Evolutionary conservation across 2,113 vertebrate species (phyloP).

Genomic region (Baryphthengus martii): DNA sequence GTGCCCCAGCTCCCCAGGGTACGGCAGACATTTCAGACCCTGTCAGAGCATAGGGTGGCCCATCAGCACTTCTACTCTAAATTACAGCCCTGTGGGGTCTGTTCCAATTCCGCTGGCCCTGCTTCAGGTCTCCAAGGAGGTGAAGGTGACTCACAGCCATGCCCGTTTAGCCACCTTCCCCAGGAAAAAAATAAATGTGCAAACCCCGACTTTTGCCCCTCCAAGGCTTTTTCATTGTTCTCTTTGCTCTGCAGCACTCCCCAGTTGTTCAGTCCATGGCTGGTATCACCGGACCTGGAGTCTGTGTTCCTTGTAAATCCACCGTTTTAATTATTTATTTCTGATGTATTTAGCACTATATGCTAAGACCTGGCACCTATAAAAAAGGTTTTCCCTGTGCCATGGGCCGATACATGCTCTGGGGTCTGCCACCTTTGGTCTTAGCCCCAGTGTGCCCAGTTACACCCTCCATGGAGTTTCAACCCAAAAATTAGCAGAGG

Average conservation of each 20-base stretch:
- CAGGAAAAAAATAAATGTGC: neutral
- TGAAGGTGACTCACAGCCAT: neutral
- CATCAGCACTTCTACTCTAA: neutral
- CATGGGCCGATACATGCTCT: rapidly evolving
- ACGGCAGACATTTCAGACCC: neutral
- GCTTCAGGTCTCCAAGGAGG: neutral
- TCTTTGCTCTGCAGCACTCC: rapidly evolving
- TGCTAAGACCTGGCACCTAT: neutral
- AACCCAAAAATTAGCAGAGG: neutral
- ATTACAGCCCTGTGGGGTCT: neutral
- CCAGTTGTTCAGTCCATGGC: rapidly evolving
- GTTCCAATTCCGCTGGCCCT: neutral
- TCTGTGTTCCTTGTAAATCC: neutral
- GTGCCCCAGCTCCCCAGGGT: rapidly evolving
- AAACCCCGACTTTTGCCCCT: neutral
- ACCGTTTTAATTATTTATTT: neutral
- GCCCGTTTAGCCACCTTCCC: neutral
- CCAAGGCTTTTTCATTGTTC: rapidly evolving
- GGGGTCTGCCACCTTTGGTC: too few relatives aligned
- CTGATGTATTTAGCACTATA: neutral
- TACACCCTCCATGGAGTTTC: neutral
- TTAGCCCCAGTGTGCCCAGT: neutral
- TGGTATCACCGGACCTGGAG: neutral
- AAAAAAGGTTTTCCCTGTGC: neutral
- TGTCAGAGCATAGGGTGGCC: rapidly evolving